phyloP scores from a whole-genome alignment of 2,888 invertebrate genomes.

The Sceliomorpha sp. region DNA sequence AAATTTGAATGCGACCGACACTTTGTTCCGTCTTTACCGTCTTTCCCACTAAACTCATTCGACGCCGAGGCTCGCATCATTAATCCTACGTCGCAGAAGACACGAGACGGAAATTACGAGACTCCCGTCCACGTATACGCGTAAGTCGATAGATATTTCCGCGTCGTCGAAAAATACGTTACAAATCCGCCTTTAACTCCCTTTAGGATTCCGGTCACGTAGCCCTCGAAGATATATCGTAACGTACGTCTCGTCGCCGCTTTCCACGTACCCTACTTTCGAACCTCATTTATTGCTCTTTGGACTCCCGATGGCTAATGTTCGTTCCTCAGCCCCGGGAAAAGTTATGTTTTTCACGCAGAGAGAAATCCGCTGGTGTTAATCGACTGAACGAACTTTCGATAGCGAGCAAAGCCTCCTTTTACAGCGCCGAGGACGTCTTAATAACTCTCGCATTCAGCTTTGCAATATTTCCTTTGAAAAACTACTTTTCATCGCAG shows the following conservation, averaged over 20 bases:
- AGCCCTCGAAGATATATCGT: slow-evolving; percentile 75
- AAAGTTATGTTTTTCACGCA: slow-evolving; percentile 59
- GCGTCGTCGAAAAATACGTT: slow-evolving; percentile 76
- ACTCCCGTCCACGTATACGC: slow-evolving; percentile 62
- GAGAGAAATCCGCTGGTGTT: slow-evolving; percentile 52
- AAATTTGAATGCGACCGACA: slow-evolving; percentile 35
- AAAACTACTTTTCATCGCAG: slow-evolving; percentile 30
- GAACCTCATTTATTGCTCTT: slow-evolving; percentile 75
- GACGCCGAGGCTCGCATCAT: slow-evolving; percentile 47
- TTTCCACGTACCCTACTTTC: slow-evolving; percentile 77
- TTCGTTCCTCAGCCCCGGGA: slow-evolving; percentile 44
- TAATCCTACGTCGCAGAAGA: slow-evolving; percentile 52
- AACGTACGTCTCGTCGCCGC: slow-evolving; percentile 67
- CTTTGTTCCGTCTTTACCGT: slow-evolving; percentile 32
- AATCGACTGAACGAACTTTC: slow-evolving; percentile 58
- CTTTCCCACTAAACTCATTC: slow-evolving; percentile 43
- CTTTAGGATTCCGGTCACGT: slow-evolving; percentile 75
- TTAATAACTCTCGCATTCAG: slow-evolving; percentile 45
- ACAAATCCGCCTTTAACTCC: slow-evolving; percentile 78
- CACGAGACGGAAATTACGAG: slow-evolving; percentile 71
- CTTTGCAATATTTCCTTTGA: slow-evolving; percentile 33
- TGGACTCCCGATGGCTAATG: slow-evolving; percentile 60
- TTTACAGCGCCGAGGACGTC: slow-evolving; percentile 46
- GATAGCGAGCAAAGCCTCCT: slow-evolving; percentile 47
- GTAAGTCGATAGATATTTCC: slow-evolving; percentile 70